Base-by-base conservation (phyloP, 1,140 invertebrate genomes). In the Dolichoris vasculosae region DNA sequence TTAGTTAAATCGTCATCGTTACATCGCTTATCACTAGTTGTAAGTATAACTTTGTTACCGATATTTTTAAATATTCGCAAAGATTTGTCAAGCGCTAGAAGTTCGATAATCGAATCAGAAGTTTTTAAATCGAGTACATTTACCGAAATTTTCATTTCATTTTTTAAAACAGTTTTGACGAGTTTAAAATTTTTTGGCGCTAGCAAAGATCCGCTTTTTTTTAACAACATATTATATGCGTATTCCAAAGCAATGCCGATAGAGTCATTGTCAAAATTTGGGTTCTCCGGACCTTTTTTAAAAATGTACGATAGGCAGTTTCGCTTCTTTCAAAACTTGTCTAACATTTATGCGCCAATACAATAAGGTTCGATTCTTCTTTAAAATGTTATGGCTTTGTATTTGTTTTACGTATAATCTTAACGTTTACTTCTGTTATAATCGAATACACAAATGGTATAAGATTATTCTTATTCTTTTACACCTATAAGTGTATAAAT, bases 251-350 rank as follows among this genome's bases (percentile, higher is more conserved):
- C 43, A 46, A 2, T 20, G 30, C 17, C 17, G 38, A 82, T 51
- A 3, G n/a, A 48, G 2, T 26, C 7, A 30, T 38, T 17, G 38
- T 69, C 23, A 20, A 69, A 82, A 48, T 3, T 51, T 15, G 79
- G 79, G 2, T 51, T 71, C 6, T 82, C 46, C 0, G 17, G n/a
- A 82, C 69, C 30, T 71, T 82, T 35, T 15, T 51, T 20, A 82
- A 38, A 71, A 82, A 82, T 15, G 15, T n/a, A 35, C 64, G 79
- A 51, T 82, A 82, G 7, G n/a, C 30, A 35, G 13, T 23, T 35
- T 32, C 32, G 26, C 23, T 51, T 35, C 20, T 30, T 23, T 48
- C 64, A 71, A 82, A 82, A 0, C 38, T 26, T 67, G 35, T 38
- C 9, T 40, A 26, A 26, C 23, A 6, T 26, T 46, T 46, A 15